Evolutionary conservation across 1,140 invertebrate species (phyloP).

Genomic region (Drosophila eugracilis): DNA sequence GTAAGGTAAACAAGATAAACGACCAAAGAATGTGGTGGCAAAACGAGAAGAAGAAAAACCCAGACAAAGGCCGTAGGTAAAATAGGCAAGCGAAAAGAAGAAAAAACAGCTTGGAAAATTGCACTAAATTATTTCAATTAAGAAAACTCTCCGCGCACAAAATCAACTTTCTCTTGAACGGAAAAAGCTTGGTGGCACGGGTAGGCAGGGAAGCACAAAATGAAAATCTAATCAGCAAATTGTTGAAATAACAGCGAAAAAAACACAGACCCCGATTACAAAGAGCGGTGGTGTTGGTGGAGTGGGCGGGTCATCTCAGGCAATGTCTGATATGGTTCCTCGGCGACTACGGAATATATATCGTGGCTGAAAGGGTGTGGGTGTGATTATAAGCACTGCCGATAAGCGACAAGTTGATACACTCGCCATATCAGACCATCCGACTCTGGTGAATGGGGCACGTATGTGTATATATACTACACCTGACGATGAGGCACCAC

Average conservation of each 20-base stretch:
- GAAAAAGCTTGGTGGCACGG: too few species aligned
- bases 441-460: conserved; percentile 26
- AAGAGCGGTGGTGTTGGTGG: background rate
- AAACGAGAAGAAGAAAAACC: conserved; percentile 9
- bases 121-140: conserved; percentile 61
- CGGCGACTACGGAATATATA: background rate
- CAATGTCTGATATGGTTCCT: conserved; percentile 19
- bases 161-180: conserved; percentile 27
- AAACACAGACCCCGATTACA: conserved; percentile 45
- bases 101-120: conserved; percentile 27
- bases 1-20: conserved; percentile 58
- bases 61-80: conserved; percentile 48
- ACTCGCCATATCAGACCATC: conserved; percentile 22
- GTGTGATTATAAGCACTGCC: conserved; percentile 33
- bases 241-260: conserved; percentile 76
- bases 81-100: conserved; percentile 28
- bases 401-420: conserved; percentile 27
- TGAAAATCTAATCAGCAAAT: conserved; percentile 79
- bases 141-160: conserved; percentile 44
- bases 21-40: conserved; percentile 26
- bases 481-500: background rate
- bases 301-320: conserved; percentile 16
- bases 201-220: conserved; percentile 30
- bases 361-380: background rate
- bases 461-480: conserved; percentile 28